Conservation (phyloP, 92 coral and sea anemone genomes). For the Micromussa lordhowensis region DNA sequence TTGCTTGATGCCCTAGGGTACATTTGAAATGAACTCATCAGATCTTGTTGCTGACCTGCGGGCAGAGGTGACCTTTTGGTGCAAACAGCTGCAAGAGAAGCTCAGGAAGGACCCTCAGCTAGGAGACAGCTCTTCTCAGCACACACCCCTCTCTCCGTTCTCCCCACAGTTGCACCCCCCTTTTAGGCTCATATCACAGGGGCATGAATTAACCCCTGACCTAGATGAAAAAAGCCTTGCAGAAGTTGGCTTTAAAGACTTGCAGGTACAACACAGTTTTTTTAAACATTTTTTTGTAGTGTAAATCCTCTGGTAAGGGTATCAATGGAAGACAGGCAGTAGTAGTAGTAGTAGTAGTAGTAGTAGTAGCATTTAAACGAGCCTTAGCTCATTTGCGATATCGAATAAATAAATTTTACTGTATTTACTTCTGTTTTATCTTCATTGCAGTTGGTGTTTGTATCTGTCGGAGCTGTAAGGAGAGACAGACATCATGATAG, state of each 20-base stretch:
- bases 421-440: no score
- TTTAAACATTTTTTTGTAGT: no score
- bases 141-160: conserved; percentile 86
- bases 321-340: no score
- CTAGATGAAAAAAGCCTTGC: conserved; percentile 95
- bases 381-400: no score
- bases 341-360: no score
- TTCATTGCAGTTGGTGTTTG: conserved; percentile 87
- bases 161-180: conserved; percentile 94
- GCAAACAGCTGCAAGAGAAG: conserved; percentile 89
- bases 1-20: conserved; percentile 68
- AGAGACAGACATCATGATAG: conserved; percentile 84
- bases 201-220: conserved; percentile 97
- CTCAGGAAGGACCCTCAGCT: conserved; percentile 69
- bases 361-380: no score
- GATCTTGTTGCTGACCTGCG: conserved; percentile 97
- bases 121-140: conserved; percentile 71
- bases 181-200: conserved; percentile 96
- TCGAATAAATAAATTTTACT: no score
- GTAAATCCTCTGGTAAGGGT: background rate
- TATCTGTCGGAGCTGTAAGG: conserved; percentile 95
- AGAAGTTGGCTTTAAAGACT: conserved; percentile 97
- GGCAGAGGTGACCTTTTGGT: conserved; percentile 98
- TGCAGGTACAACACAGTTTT: conserved; percentile 65
- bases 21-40: conserved; percentile 95